These are phyloP conservation scores for Macroglossus sobrinus DNA, from an alignment of 2,113 vertebrate species.

Conservation along the genomic window DNA sequence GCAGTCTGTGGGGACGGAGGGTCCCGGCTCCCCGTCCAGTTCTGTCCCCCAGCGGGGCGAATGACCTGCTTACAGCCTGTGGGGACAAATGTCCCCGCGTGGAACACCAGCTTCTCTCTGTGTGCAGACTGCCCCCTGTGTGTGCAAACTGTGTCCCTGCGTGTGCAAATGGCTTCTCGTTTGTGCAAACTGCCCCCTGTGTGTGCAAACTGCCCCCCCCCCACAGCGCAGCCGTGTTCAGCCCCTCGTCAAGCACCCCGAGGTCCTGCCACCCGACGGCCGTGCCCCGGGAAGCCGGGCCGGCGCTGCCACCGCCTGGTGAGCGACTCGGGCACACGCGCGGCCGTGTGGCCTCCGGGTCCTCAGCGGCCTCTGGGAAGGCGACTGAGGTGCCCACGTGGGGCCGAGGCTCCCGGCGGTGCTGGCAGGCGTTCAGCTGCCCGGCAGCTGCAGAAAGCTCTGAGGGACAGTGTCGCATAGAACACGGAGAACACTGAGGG, in stretches of 20 bases:
- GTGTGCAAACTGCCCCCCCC: neutral
- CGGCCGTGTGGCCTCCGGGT: slow-evolving; percentile 58
- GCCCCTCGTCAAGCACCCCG: too few species aligned
- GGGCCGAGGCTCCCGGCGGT: slow-evolving; percentile 69
- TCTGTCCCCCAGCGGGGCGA: too few species aligned
- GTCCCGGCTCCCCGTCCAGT: too few species aligned
- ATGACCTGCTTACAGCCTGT: too few species aligned
- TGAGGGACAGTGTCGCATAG: slow-evolving; percentile 79
- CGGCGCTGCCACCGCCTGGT: fast-evolving
- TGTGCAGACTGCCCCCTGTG: neutral
- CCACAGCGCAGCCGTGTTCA: fast-evolving
- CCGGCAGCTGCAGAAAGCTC: slow-evolving; percentile 83
- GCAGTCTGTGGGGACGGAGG: too few species aligned
- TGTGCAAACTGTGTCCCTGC: too few species aligned
- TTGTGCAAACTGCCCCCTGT: neutral
- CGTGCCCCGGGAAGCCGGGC: neutral
- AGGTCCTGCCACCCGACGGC: fast-evolving
- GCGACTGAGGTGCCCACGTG: slow-evolving; percentile 51
- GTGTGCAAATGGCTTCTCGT: neutral
- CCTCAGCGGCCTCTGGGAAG: slow-evolving; percentile 62
- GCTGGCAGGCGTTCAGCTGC: slow-evolving; percentile 78
- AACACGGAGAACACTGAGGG: slow-evolving; percentile 77
- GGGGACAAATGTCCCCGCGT: too few species aligned
- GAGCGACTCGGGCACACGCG: neutral
- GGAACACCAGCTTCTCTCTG: too few species aligned